Base-by-base conservation (phyloP, 2,888 invertebrate species). In the Eilema caniola region DNA sequence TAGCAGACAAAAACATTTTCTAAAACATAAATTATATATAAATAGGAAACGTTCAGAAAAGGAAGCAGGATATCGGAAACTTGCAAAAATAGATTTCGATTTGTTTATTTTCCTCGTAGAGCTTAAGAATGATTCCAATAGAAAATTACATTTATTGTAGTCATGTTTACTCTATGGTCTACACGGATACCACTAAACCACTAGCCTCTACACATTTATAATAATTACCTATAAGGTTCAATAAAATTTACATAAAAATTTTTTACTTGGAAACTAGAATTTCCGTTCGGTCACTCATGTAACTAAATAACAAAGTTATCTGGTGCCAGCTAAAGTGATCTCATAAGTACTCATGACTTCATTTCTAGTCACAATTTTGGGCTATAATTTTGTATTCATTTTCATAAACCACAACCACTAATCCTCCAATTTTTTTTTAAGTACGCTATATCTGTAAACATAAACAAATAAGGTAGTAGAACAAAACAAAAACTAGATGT, bases 71-170 rank as follows among this genome's bases (percentile, higher is more conserved):
- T 53, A 53, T n/a, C 53, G 53, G 53, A 53, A 53, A 53, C n/a
- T n/a, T 1, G 53, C 59, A 56, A 66, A 66, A 66, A 14, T 66
- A 28, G 24, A 37, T 59, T 60, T 59, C 59, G 20, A 66, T 59
- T 66, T 59, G 59, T 60, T 37, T 57, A 28, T 59, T 60, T 60
- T 66, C 59, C 56, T 41, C 20, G n/a, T 53, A n/a, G n/a, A 53
- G 53, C 10, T n/a, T 7, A 20, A n/a, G 53, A 53, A 53, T 20
- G 20, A 41, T 41, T 41, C 41, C 41, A 41, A 41, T 41, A 14
- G 41, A 41, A 41, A 16, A 41, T 16, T 16, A 16, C 14, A 41
- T 16, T 41, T 41, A 0, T 41, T 41, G 14, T 41, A 16, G 41
- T 14, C 41, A 16, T 41, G 4, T 14, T 11, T 41, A 41, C 4